Percentiles rank a stretch among this genome's conserved stretches.
Evolutionary conservation across 2,797 vertebrate species (phyloP).

Genomic region (Sphenopsis melanotis): DNA sequence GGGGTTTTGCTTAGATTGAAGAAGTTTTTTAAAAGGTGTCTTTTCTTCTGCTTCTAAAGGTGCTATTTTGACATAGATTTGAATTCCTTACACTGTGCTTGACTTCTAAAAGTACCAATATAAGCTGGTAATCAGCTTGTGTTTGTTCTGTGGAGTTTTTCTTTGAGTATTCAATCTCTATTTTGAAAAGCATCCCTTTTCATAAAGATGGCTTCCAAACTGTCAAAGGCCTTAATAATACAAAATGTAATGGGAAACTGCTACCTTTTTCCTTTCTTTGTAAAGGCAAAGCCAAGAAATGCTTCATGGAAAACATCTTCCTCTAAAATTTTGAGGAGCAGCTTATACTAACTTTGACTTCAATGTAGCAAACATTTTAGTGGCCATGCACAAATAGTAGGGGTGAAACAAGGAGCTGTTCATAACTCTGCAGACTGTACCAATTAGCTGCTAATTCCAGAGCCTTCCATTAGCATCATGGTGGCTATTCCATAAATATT

Average conservation of each 20-base stretch:
- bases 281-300: neutral
- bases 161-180: neutral
- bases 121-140: neutral
- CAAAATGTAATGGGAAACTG: neutral
- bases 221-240: conserved; percentile 17
- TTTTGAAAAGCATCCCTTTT: neutral
- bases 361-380: neutral
- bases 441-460: neutral
- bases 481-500: neutral
- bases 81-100: conserved; percentile 43
- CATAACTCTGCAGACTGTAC: neutral
- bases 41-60: conserved; percentile 33
- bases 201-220: neutral
- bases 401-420: neutral
- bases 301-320: neutral
- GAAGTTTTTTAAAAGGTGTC: neutral
- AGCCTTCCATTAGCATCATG: neutral
- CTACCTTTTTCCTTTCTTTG: neutral
- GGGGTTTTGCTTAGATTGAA: neutral
- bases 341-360: neutral
- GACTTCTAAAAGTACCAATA: neutral
- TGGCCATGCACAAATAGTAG: neutral
- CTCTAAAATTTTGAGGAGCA: neutral
- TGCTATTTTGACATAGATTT: conserved; percentile 42
- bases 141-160: neutral